Percentiles rank a stretch among this genome's conserved stretches.
Conservation (phyloP, 2,888 invertebrate genomes). For the Fissipunctia ypsillon region DNA sequence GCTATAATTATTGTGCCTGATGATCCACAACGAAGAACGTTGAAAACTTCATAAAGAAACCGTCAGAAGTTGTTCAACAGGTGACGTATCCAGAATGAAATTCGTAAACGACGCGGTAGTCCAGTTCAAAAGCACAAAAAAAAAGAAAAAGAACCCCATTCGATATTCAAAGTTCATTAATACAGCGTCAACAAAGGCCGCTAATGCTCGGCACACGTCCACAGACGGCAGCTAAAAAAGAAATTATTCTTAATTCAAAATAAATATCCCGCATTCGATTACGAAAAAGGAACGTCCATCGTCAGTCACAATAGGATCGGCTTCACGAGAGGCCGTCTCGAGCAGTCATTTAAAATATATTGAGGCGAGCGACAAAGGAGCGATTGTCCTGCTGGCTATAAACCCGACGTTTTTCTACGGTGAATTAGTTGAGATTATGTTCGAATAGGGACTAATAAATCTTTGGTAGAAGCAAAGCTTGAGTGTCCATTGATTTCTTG, state of each 20-base stretch:
- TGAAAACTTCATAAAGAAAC: neutral
- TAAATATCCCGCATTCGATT: slow-evolving; percentile 80
- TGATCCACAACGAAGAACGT: neutral
- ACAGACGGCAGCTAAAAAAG: slow-evolving; percentile 87
- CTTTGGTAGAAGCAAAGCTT: slow-evolving; percentile 77
- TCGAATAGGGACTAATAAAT: slow-evolving; percentile 89
- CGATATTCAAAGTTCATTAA: slow-evolving; percentile 84
- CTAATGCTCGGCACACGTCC: slow-evolving; percentile 89
- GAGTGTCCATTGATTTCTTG: slow-evolving; percentile 85
- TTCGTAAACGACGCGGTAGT: slow-evolving; percentile 76
- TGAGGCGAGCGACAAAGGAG: slow-evolving; percentile 84
- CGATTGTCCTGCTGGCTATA: slow-evolving; percentile 86
- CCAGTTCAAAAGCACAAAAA: slow-evolving; percentile 66
- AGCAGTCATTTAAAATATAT: slow-evolving; percentile 89
- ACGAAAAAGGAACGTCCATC: slow-evolving; percentile 81
- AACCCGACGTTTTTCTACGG: slow-evolving; percentile 87
- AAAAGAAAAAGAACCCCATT: slow-evolving; percentile 60
- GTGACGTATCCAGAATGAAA: slow-evolving; percentile 48
- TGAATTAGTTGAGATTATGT: slow-evolving; percentile 89
- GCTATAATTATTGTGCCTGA: neutral
- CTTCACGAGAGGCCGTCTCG: slow-evolving; percentile 80
- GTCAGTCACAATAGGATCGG: slow-evolving; percentile 85
- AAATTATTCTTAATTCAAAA: slow-evolving; percentile 88
- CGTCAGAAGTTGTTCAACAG: slow-evolving; percentile 40
- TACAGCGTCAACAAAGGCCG: slow-evolving; percentile 83